A percentile compares a stretch with the other conserved stretches of the same genome.
These are phyloP conservation scores for Megalonaias nervosa DNA, from an alignment of 1,140 invertebrate species.

Conservation along the genomic window DNA sequence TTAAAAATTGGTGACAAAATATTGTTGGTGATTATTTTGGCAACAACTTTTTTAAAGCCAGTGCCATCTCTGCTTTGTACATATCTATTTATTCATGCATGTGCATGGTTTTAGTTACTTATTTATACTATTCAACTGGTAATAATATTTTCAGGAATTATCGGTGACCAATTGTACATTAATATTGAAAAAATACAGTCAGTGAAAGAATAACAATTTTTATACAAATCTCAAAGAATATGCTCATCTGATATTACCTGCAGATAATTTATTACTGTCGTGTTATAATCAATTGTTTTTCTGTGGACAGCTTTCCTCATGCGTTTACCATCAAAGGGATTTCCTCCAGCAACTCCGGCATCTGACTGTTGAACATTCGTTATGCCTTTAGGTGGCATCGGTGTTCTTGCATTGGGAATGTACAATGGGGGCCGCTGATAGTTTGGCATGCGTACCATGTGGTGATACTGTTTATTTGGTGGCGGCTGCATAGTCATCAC, in stretches of 20 bases:
- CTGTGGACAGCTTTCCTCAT: conserved; percentile 96
- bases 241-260: conserved; percentile 76
- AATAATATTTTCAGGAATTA: too few relatives aligned
- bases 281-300: conserved; percentile 99
- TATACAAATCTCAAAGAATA: too few relatives aligned
- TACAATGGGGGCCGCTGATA: conserved; percentile 34
- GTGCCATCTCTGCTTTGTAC: too few relatives aligned
- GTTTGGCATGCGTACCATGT: conserved; percentile 15
- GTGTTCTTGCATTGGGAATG: conserved; percentile 4
- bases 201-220: too few relatives aligned
- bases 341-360: background rate
- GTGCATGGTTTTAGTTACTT: too few relatives aligned
- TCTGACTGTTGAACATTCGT: background rate
- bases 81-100: too few relatives aligned
- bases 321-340: conserved; percentile 82
- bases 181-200: too few relatives aligned
- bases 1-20: too few relatives aligned
- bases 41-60: too few relatives aligned
- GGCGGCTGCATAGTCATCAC: conserved; percentile 6
- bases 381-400: conserved; percentile 5
- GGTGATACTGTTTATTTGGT: background rate
- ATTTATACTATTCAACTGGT: too few relatives aligned
- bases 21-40: too few relatives aligned
- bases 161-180: too few relatives aligned
- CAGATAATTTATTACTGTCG: conserved; percentile 92